A percentile compares a stretch with the other conserved stretches of the same genome.
These are phyloP conservation scores for Enteromius unitaeniatus DNA, from an alignment of 2,797 vertebrate species.

Conservation along the genomic window DNA sequence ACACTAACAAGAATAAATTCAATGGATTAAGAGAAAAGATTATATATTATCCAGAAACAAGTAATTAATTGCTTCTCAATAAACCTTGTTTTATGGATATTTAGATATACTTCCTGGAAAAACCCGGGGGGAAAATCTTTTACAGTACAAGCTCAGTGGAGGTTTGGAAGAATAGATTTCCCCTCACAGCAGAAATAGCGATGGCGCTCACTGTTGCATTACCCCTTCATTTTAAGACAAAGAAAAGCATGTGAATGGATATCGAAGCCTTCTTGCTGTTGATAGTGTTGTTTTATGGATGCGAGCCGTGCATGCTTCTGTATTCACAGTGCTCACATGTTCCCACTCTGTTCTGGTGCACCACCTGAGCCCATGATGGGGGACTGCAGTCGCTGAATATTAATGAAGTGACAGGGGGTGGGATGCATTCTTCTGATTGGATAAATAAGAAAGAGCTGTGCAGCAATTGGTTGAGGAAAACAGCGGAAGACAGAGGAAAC, in stretches of 20 bases:
- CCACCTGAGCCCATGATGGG: slow-evolving; percentile 66
- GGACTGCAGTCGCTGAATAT: slow-evolving; percentile 75
- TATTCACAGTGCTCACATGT: slow-evolving; percentile 48
- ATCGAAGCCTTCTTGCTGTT: neutral
- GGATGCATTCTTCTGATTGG: slow-evolving; percentile 66
- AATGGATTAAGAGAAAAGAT: neutral
- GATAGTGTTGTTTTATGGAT: neutral
- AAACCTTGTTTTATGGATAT: neutral
- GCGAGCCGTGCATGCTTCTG: neutral
- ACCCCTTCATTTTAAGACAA: neutral
- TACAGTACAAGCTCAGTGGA: neutral
- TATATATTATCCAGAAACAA: neutral
- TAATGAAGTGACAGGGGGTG: slow-evolving; percentile 62
- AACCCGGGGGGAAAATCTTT: neutral
- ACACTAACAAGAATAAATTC: neutral
- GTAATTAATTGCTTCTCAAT: neutral
- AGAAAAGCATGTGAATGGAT: neutral
- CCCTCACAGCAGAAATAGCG: neutral
- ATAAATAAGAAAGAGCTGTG: slow-evolving; percentile 14
- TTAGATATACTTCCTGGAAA: neutral
- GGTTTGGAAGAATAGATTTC: neutral
- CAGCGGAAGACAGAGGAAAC: slow-evolving; percentile 51
- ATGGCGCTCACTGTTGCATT: neutral
- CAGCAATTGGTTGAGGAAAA: slow-evolving; percentile 54
- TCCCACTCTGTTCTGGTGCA: slow-evolving; percentile 43